Conservation (phyloP, 2,797 vertebrate genomes). For the Anolis apletophallus region DNA sequence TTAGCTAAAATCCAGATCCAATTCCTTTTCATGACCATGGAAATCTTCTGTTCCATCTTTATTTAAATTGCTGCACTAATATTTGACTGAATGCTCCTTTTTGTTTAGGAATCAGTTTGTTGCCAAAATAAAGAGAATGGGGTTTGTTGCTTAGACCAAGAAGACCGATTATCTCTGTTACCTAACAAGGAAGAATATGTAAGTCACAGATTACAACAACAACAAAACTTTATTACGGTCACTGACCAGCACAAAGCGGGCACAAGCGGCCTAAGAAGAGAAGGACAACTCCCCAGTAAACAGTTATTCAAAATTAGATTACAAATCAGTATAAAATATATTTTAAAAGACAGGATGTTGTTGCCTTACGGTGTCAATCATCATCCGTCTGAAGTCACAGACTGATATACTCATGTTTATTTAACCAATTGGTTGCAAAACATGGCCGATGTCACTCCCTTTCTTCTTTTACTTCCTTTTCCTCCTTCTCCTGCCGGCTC, state of each 20-base stretch:
- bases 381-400: too few species aligned
- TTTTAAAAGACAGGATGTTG: too few species aligned
- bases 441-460: neutral
- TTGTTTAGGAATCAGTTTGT: conserved; percentile 69
- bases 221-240: too few species aligned
- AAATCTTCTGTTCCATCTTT: neutral
- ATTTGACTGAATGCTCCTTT: conserved; percentile 44
- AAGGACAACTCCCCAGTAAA: too few species aligned
- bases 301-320: too few species aligned
- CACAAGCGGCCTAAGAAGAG: too few species aligned
- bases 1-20: conserved; percentile 12
- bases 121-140: conserved; percentile 71
- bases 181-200: conserved; percentile 63
- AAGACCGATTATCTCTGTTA: conserved; percentile 21
- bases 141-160: conserved; percentile 72
- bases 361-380: too few species aligned
- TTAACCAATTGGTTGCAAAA: neutral
- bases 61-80: conserved; percentile 4
- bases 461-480: too few species aligned
- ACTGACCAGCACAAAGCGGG: too few species aligned
- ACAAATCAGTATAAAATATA: too few species aligned
- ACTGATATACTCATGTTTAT: neutral
- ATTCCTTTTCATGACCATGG: neutral
- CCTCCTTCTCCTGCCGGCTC: too few species aligned
- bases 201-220: too few species aligned